Conservation (phyloP, 2,888 invertebrate genomes). For the Rhagonycha fulva region DNA sequence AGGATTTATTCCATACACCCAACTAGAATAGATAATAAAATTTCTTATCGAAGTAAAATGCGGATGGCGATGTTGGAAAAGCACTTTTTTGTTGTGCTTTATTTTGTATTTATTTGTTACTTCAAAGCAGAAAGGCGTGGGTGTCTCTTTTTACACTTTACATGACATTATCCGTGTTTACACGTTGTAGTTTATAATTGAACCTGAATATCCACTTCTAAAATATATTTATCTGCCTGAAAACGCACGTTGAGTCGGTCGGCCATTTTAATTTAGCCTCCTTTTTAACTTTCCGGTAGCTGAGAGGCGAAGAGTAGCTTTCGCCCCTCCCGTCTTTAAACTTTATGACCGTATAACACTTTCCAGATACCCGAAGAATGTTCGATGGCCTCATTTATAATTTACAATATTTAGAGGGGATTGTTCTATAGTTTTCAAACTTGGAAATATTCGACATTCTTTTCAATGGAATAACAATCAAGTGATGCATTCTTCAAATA, state of each 20-base stretch:
- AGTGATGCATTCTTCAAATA: not conserved
- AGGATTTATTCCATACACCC: not conserved
- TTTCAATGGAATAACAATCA: not conserved
- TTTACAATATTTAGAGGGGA: not conserved
- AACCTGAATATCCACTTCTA: not conserved
- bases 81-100: not conserved
- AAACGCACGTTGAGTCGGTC: constrained; percentile 11
- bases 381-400: constrained; percentile 4
- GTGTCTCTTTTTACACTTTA: not conserved
- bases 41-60: not conserved
- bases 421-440: not conserved
- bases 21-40: not conserved
- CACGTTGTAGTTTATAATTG: not conserved
- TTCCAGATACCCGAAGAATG: constrained; percentile 10
- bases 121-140: not conserved
- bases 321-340: constrained; percentile 7
- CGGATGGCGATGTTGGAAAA: not conserved
- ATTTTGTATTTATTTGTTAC: not conserved
- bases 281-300: not conserved
- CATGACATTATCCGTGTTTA: not conserved
- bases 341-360: constrained; percentile 13
- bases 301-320: constrained; percentile 2
- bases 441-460: not conserved
- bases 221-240: not conserved
- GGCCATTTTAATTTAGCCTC: constrained; percentile 15